Evolutionary conservation across 2,797 vertebrate genomes (phyloP).

Genomic region (Pipistrellus nathusii): DNA sequence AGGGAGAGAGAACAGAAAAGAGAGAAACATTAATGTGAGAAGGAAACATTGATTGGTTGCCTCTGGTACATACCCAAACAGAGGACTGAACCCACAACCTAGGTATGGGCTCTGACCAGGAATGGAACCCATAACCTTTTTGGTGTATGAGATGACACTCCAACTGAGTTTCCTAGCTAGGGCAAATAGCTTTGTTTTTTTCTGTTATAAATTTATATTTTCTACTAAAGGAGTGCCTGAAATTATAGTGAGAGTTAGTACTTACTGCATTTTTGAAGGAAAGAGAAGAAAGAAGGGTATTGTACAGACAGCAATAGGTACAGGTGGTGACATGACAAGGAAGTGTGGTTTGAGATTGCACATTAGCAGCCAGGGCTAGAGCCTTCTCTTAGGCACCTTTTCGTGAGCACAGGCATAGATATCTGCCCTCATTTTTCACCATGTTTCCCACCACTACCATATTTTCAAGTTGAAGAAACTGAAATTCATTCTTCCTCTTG

Average conservation of each 20-base stretch:
- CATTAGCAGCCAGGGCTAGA: background rate
- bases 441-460: background rate
- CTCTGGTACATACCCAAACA: background rate
- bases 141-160: background rate
- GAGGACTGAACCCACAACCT: too few species aligned
- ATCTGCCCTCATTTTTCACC: background rate
- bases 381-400: background rate
- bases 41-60: background rate
- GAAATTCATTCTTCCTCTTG: background rate
- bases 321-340: background rate
- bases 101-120: background rate
- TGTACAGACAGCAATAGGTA: background rate
- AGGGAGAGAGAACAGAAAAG: background rate
- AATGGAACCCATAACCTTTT: background rate
- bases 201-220: slow-evolving; percentile 44
- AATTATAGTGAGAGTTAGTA: background rate
- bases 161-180: background rate
- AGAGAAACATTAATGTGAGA: background rate
- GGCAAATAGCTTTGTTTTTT: background rate
- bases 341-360: background rate
- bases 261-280: slow-evolving; percentile 20
- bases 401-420: background rate
- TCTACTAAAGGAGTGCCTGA: background rate
- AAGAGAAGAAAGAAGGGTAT: background rate
- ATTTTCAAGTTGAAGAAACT: background rate